Percentiles rank a stretch among this genome's conserved stretches.
These are phyloP conservation scores for Strigamia crassipes DNA, from an alignment of 2,888 invertebrate species.

Conservation along the genomic window DNA sequence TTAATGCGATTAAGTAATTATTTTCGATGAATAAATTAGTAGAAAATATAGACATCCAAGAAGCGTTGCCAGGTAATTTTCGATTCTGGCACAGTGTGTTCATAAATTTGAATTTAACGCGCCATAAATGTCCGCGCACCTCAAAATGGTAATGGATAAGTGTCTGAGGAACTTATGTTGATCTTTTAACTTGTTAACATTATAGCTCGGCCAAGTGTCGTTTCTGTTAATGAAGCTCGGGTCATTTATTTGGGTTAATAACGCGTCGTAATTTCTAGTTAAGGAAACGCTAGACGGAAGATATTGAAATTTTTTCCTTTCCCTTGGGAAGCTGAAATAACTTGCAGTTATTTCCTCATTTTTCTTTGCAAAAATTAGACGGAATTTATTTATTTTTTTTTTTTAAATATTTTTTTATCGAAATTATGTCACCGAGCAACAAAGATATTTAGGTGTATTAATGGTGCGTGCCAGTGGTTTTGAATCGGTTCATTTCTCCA, in stretches of 20 bases:
- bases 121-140: background rate
- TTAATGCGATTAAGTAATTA: background rate
- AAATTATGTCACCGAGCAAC: background rate
- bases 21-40: background rate
- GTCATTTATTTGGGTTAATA: background rate
- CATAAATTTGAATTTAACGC: slow-evolving; percentile 1
- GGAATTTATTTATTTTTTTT: no score
- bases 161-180: background rate
- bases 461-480: background rate
- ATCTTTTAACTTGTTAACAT: background rate
- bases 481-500: background rate
- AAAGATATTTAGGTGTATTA: background rate
- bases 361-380: background rate
- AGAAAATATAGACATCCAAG: background rate
- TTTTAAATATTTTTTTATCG: no score
- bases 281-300: background rate
- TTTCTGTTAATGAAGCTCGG: background rate
- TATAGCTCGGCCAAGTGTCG: background rate
- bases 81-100: background rate
- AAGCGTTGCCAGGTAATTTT: background rate
- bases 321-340: background rate
- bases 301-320: background rate
- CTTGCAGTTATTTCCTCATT: background rate
- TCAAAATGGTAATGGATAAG: background rate
- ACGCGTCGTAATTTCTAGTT: background rate